phyloP scores from a whole-genome alignment of 2,113 vertebrate genomes.

The Megaceryle torquata region DNA sequence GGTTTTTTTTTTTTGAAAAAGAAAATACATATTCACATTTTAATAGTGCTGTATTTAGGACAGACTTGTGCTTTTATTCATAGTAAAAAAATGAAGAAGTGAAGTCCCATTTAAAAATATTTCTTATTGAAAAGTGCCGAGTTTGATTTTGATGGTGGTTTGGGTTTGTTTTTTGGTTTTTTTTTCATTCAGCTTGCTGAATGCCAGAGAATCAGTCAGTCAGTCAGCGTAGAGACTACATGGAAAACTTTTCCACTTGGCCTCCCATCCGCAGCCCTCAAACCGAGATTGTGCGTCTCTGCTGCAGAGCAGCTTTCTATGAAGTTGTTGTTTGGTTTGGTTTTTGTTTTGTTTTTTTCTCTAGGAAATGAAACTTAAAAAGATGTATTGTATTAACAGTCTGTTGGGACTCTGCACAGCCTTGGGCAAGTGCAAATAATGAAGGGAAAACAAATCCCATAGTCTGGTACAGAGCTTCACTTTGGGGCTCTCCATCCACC shows the following conservation, averaged over 20 bases:
- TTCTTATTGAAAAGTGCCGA: conserved; percentile 35
- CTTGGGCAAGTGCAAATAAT: conserved; percentile 22
- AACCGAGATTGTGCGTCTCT: background rate
- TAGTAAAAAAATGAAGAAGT: conserved; percentile 53
- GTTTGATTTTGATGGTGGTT: background rate
- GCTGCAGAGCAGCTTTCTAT: conserved; percentile 40
- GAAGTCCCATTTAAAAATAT: conserved; percentile 55
- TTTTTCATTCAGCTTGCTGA: conserved; percentile 14
- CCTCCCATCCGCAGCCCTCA: background rate
- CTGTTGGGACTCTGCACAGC: background rate
- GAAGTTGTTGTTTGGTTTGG: background rate
- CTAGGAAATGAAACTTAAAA: conserved; percentile 19
- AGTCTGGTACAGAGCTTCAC: background rate
- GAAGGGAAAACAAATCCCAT: background rate
- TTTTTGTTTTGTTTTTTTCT: background rate
- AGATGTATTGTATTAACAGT: background rate
- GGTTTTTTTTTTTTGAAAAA: background rate
- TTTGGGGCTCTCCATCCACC: background rate
- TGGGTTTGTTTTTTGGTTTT: background rate
- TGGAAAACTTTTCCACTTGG: conserved; percentile 13
- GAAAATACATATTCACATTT: conserved; percentile 68
- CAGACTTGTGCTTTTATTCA: conserved; percentile 71
- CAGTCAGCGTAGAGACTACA: conserved; percentile 18
- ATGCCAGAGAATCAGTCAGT: conserved; percentile 14
- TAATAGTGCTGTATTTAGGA: conserved; percentile 71